Conservation (phyloP, 1,140 invertebrate genomes). For the Diachasma alloeum region DNA sequence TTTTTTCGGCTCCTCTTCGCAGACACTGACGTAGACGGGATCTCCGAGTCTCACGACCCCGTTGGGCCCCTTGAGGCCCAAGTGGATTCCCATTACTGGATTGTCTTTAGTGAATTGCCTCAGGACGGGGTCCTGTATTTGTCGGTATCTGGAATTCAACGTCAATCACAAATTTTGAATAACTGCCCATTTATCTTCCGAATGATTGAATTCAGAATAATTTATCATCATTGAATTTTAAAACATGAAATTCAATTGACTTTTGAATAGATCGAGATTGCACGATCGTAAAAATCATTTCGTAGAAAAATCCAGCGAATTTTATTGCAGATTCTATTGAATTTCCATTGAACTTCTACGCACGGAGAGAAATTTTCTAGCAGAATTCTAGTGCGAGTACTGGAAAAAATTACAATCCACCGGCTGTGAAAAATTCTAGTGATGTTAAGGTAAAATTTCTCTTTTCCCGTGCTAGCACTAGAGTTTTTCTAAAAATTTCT, state of each 20-base stretch:
- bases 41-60: slow-evolving; percentile 55
- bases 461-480: too few relatives aligned
- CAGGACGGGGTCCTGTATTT: slow-evolving; percentile 49
- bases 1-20: slow-evolving; percentile 37
- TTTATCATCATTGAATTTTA: neutral
- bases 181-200: neutral
- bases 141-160: slow-evolving; percentile 53
- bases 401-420: too few relatives aligned
- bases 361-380: too few relatives aligned
- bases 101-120: slow-evolving; percentile 44
- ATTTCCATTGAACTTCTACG: too few relatives aligned
- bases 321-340: too few relatives aligned
- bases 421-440: too few relatives aligned
- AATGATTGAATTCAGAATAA: neutral
- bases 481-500: too few relatives aligned
- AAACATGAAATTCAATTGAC: neutral
- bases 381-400: too few relatives aligned
- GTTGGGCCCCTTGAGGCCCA: slow-evolving; percentile 49
- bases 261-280: too few relatives aligned
- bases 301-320: too few relatives aligned
- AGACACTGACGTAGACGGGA: slow-evolving; percentile 54
- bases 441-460: too few relatives aligned
- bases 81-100: slow-evolving; percentile 61
- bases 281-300: too few relatives aligned
- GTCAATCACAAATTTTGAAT: slow-evolving; percentile 16